These are phyloP conservation scores for Tarsius wallacei DNA, from an alignment of 2,797 vertebrate species.

Conservation along the genomic window DNA sequence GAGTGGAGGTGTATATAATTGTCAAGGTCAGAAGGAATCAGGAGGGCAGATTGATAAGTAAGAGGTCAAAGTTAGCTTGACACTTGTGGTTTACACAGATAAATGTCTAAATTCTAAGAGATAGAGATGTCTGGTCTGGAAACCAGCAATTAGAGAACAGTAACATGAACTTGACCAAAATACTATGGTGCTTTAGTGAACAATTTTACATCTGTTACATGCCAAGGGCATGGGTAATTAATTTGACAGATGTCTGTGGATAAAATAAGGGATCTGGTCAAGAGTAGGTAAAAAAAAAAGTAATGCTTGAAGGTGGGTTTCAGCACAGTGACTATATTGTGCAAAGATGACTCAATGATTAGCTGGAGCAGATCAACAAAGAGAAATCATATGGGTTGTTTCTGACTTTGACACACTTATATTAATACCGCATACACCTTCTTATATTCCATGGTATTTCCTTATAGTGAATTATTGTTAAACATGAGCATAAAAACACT, in stretches of 20 bases:
- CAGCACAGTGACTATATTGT: neutral
- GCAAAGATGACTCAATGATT: neutral
- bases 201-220: neutral
- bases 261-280: constrained; percentile 3
- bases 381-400: neutral
- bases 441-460: neutral
- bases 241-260: neutral
- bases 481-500: neutral
- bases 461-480: neutral
- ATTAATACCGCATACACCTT: neutral
- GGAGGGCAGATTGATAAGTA: neutral
- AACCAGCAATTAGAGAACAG: neutral
- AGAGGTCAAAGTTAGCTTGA: neutral
- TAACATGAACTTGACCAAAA: neutral
- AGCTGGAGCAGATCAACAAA: neutral
- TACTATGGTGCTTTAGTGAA: neutral
- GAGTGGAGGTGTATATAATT: neutral
- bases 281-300: neutral
- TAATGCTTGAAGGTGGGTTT: constrained; percentile 21
- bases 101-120: constrained; percentile 9
- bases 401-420: neutral
- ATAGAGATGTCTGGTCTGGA: neutral
- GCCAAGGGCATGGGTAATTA: neutral
- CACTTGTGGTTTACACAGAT: neutral
- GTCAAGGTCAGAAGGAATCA: neutral